These are phyloP conservation scores for Epinotia brunnichana DNA, from an alignment of 2,888 invertebrate genomes.

Conservation along the genomic window DNA sequence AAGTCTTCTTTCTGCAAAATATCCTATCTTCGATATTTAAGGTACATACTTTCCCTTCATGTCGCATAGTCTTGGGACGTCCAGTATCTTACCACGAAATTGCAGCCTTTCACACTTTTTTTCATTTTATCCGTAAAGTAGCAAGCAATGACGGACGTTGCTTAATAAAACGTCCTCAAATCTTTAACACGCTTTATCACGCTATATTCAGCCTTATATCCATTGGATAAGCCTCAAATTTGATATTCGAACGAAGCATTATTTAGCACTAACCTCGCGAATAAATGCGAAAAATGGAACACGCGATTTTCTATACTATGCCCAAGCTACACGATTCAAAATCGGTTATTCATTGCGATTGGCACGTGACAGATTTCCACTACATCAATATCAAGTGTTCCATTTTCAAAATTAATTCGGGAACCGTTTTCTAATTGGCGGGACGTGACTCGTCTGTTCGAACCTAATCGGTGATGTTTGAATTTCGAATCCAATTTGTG, in stretches of 20 bases:
- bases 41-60: too few relatives aligned
- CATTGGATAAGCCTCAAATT: conserved; percentile 50
- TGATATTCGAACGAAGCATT: conserved; percentile 56
- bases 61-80: too few relatives aligned
- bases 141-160: background rate
- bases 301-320: conserved; percentile 45
- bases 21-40: too few relatives aligned
- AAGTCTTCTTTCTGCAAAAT: too few relatives aligned
- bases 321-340: conserved; percentile 26
- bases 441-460: conserved; percentile 75
- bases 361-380: conserved; percentile 73
- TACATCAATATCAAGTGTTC: conserved; percentile 83
- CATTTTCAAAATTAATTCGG: conserved; percentile 81
- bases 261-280: conserved; percentile 57
- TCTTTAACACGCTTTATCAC: conserved; percentile 51
- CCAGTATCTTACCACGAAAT: background rate
- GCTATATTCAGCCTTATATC: conserved; percentile 49
- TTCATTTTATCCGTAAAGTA: conserved; percentile 23
- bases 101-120: background rate
- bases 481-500: conserved; percentile 75
- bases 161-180: conserved; percentile 52
- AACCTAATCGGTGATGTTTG: conserved; percentile 75
- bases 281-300: conserved; percentile 45
- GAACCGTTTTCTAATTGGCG: conserved; percentile 79
- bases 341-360: conserved; percentile 42